A percentile compares a stretch with the other conserved stretches of the same genome.
Conservation (phyloP, 1,140 invertebrate species). For the Panulirus ornatus region DNA sequence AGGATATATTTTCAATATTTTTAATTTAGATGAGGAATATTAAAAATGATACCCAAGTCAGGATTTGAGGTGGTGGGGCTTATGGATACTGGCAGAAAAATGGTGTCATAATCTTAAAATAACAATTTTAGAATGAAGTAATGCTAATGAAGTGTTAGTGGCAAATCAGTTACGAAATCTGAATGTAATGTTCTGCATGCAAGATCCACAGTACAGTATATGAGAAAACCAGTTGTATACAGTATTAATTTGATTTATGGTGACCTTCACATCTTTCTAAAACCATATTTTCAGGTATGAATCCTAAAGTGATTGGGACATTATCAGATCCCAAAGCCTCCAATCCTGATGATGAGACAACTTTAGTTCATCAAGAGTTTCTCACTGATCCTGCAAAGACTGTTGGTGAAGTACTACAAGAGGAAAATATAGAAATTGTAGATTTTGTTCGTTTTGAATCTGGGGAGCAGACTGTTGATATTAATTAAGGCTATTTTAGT, state of each 20-base stretch:
- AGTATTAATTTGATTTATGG: slow-evolving; percentile 28
- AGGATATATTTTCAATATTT: slow-evolving; percentile 75
- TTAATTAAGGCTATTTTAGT: not conserved
- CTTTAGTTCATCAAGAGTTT: slow-evolving; percentile 91
- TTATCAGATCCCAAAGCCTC: slow-evolving; percentile 82
- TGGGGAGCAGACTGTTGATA: slow-evolving; percentile 79
- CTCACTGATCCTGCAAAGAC: slow-evolving; percentile 86
- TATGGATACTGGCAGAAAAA: too few species aligned
- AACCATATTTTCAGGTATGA: slow-evolving; percentile 85
- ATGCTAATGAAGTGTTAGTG: too few species aligned
- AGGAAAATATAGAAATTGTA: slow-evolving; percentile 84
- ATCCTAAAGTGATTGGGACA: slow-evolving; percentile 88
- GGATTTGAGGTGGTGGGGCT: too few species aligned
- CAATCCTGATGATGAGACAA: slow-evolving; percentile 84
- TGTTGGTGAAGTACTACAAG: slow-evolving; percentile 86
- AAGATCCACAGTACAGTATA: too few species aligned
- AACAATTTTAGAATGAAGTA: too few species aligned
- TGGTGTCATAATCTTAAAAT: too few species aligned
- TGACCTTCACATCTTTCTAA: slow-evolving; percentile 65
- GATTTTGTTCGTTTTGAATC: slow-evolving; percentile 92
- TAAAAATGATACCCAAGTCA: too few species aligned
- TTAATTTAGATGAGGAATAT: not conserved
- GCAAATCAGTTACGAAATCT: too few species aligned
- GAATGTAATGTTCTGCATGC: too few species aligned
- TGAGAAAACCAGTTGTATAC: slow-evolving; percentile 1